phyloP scores from a whole-genome alignment of 2,797 vertebrate species.

The Diplodus sargus region DNA sequence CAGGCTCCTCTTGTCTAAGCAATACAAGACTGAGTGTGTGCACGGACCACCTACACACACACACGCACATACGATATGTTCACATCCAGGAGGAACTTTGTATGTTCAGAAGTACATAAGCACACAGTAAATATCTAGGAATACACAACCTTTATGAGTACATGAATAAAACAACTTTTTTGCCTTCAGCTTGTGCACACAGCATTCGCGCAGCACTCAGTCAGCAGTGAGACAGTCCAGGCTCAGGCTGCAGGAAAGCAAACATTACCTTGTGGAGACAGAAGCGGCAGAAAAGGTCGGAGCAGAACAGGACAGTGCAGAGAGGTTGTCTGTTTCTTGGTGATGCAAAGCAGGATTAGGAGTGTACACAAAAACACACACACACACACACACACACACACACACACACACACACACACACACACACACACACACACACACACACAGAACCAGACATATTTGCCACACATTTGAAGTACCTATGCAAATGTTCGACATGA shows the following conservation, averaged over 20 bases:
- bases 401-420: neutral
- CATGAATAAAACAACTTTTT: neutral
- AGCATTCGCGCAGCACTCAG: constrained; percentile 18
- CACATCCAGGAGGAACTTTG: constrained; percentile 11
- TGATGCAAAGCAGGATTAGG: constrained; percentile 63
- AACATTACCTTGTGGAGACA: constrained; percentile 73
- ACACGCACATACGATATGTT: neutral
- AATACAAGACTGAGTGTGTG: constrained; percentile 16
- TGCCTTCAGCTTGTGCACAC: neutral
- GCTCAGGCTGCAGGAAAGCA: constrained; percentile 60
- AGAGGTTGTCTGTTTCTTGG: constrained; percentile 41
- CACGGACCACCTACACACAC: constrained; percentile 42
- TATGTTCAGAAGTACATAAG: constrained; percentile 12
- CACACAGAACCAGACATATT: constrained; percentile 1
- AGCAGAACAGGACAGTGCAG: constrained; percentile 44
- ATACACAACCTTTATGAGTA: neutral
- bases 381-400: neutral
- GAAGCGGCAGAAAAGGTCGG: constrained; percentile 41
- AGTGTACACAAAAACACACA: neutral
- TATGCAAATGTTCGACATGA: constrained; percentile 22
- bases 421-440: neutral
- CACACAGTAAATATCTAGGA: neutral
- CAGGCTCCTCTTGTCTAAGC: constrained; percentile 43
- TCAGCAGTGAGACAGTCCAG: constrained; percentile 77
- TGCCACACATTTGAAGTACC: constrained; percentile 1